Base-by-base conservation (phyloP, 2,888 invertebrate species). In the Diploptera punctata region DNA sequence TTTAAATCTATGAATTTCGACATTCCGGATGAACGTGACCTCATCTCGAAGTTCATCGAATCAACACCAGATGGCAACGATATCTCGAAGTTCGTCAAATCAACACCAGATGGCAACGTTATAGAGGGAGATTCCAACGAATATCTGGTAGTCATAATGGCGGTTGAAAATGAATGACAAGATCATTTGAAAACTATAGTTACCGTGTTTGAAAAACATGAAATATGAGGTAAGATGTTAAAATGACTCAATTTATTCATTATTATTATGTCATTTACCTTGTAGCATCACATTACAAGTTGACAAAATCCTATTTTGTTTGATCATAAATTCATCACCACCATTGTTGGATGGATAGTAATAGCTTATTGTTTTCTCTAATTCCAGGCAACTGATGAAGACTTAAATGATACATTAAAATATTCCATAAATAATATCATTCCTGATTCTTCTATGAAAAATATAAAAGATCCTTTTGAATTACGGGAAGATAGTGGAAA, bases 351-450 rank as follows among this genome's bases (percentile, higher is more conserved):
- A 0, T 47, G 1, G 18, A 9, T 13, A 24, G 13, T 24, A n/a
- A n/a, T n/a, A n/a, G n/a, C n/a, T n/a, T n/a, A n/a, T n/a, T n/a
- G n/a, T 52, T 24, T 31, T 29, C 4, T 26, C 2, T 29, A 4
- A 24, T n/a, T 57, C 7, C 57, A 57, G 57, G 57, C 31, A 29
- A 57, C 29, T 29, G 57, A 57, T 57, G 26, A n/a, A 2, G 57
- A 57, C 13, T 29, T 29, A 16, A n/a, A 57, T 31, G 57, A 57
- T 29, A 1, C 16, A 2, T 9, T 31, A 3, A 57, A 26, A 9
- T 57, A 57, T 7, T 0, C 0, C 0, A 29, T 57, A 7, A 16
- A 29, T 29, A 29, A n/a, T 2, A n/a, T 5, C 0, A n/a, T 57
- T 2, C 24, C 29, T 2, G 29, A 57, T 24, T 13, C 1, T n/a